Evolutionary conservation across 2,888 invertebrate species (phyloP), one percentile per base, ranked within the genome.

Genomic region (Hydroisotoma schaefferi): DNA sequence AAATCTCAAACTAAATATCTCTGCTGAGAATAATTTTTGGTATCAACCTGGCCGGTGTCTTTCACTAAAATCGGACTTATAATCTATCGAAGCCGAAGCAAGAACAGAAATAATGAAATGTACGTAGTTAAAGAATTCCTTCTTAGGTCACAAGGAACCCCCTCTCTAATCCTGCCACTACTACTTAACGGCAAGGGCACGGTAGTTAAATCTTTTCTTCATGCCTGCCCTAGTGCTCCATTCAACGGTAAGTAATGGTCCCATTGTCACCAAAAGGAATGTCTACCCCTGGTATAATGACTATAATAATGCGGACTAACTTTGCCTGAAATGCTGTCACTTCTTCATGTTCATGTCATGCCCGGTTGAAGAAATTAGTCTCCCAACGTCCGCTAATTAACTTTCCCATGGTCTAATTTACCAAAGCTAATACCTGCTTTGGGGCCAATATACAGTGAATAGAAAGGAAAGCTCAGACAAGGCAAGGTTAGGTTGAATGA

Each of bases 321-420:
- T 40, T 40, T 40, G n/a, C n/a, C 40, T 40, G n/a, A 40, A 40
- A 40, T 40, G 15, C 40, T 40, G 40, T 40, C 40, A 40, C n/a
- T 40, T 20, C 20, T 40, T 40, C 40, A 40, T 40, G 40, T 40
- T 40, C 40, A 40, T 40, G 40, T 40, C 40, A 40, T 8, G n/a
- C 40, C 8, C 5, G 15, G n/a, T 15, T 4, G n/a, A 40, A 40
- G 40, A 15, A 40, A 40, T 40, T 40, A 40, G 40, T 40, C 28
- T 22, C 26, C 49, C 26, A 49, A 49, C 49, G 27, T 28, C 49
- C 28, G 27, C 27, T 27, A 49, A 49, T 49, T 49, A 49, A 49
- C 49, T 49, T 49, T 27, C 49, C 49, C 28, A 25, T 40, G n/a
- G 40, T 8, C 40, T 15, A 40, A 40, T 40, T 40, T 40, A 40